Conservation (phyloP, 2,113 vertebrate genomes). For the Sorex fumeus region DNA sequence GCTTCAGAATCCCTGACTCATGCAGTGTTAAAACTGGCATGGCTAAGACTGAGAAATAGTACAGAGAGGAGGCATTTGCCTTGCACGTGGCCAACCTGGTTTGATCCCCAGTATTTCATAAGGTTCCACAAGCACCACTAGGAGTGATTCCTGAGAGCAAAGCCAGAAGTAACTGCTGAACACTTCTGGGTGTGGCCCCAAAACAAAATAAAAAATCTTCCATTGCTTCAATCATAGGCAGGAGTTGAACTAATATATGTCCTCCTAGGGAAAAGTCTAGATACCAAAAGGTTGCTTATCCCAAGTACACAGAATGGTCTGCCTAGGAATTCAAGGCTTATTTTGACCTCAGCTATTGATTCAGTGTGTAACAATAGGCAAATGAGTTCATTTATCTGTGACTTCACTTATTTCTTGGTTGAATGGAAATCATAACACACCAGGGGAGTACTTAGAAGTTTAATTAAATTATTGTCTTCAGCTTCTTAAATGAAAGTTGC, state of each 20-base stretch:
- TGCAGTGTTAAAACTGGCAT: neutral
- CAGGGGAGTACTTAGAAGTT: constrained; percentile 17
- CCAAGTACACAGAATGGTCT: neutral
- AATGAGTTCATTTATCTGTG: constrained; percentile 60
- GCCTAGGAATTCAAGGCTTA: neutral
- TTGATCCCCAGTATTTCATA: too few relatives aligned
- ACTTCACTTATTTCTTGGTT: constrained; percentile 63
- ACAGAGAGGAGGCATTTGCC: too few relatives aligned
- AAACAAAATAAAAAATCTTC: too few relatives aligned
- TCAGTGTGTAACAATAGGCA: neutral
- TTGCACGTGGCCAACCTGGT: too few relatives aligned
- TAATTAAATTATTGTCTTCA: constrained; percentile 79
- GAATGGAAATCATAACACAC: constrained; percentile 69
- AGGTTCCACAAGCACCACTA: too few relatives aligned
- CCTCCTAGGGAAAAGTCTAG: neutral
- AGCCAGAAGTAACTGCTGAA: too few relatives aligned
- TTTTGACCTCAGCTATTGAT: neutral
- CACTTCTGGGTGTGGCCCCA: too few relatives aligned
- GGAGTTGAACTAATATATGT: neutral
- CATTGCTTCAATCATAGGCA: neutral
- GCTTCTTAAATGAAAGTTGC: constrained; percentile 70
- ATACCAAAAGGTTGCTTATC: neutral
- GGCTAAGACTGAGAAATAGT: too few relatives aligned
- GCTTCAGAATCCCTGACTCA: neutral
- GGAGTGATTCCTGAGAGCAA: too few relatives aligned